These are phyloP conservation scores for Patiria pectinifera DNA, from an alignment of 53 echinoderm and acorn worm species.

Conservation along the genomic window DNA sequence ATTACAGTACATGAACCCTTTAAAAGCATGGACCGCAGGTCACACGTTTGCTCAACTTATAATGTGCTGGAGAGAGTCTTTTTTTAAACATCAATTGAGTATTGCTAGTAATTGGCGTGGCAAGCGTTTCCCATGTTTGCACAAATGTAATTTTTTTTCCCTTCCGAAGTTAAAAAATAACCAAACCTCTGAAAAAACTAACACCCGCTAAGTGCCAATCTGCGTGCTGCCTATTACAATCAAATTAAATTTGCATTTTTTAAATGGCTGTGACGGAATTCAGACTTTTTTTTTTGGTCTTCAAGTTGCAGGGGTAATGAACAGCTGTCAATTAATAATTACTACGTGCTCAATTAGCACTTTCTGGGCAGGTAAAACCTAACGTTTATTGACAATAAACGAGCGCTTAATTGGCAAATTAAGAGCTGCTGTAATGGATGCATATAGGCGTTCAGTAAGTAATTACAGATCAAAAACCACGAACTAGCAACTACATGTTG, in stretches of 20 bases:
- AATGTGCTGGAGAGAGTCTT: too few species aligned
- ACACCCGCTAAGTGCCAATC: neutral
- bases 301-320: neutral
- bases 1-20: too few species aligned
- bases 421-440: neutral
- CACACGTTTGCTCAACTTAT: too few species aligned
- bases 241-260: constrained; percentile 5
- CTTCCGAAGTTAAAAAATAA: neutral
- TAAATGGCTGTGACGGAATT: neutral
- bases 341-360: constrained; percentile 3
- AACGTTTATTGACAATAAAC: constrained; percentile 14
- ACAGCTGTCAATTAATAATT: constrained; percentile 22
- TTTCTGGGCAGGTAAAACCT: neutral
- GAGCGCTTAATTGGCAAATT: constrained; percentile 7
- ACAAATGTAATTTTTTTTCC: neutral
- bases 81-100: too few species aligned
- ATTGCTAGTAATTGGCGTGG: too few species aligned
- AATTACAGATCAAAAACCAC: neutral
- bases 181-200: neutral
- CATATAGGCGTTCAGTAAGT: neutral
- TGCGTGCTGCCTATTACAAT: neutral
- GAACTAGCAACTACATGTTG: too few species aligned
- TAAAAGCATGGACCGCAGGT: too few species aligned
- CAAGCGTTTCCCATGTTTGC: neutral
- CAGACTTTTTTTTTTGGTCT: neutral